Evolutionary conservation across 2,888 invertebrate genomes (phyloP).

Genomic region (Pristionchus mayeri): DNA sequence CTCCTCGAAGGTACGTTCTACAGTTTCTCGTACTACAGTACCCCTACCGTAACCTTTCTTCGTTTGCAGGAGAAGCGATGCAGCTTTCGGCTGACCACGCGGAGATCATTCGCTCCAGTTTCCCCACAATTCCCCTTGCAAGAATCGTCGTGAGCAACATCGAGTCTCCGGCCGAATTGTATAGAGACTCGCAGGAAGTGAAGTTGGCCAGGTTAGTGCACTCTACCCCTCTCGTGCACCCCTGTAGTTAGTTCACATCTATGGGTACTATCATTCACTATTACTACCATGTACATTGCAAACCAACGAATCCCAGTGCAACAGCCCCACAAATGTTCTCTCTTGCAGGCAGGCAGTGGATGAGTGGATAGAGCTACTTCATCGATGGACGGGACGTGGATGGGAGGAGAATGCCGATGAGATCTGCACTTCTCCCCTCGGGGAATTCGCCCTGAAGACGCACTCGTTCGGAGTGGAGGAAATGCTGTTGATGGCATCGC

Average conservation of each 20-base stretch:
- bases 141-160: background rate
- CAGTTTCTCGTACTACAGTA: background rate
- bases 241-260: too few species aligned
- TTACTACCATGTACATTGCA: background rate
- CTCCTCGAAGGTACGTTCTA: background rate
- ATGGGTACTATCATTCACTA: background rate
- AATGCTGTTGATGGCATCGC: background rate
- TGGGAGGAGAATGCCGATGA: too few species aligned
- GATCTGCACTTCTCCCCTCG: background rate
- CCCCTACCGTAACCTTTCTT: background rate
- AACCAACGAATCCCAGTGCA: background rate
- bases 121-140: background rate
- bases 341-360: background rate
- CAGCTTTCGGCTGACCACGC: background rate
- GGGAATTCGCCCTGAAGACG: background rate
- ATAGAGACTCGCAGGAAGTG: background rate
- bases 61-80: constrained; percentile 25
- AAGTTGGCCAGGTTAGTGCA: background rate
- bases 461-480: background rate
- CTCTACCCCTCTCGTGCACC: background rate
- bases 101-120: background rate
- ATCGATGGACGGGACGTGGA: background rate
- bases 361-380: too few species aligned
- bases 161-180: background rate
- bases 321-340: background rate